Percentiles rank a stretch among this genome's conserved stretches.
Conservation (phyloP, 2,888 invertebrate genomes). For the Thymelicus acteon region DNA sequence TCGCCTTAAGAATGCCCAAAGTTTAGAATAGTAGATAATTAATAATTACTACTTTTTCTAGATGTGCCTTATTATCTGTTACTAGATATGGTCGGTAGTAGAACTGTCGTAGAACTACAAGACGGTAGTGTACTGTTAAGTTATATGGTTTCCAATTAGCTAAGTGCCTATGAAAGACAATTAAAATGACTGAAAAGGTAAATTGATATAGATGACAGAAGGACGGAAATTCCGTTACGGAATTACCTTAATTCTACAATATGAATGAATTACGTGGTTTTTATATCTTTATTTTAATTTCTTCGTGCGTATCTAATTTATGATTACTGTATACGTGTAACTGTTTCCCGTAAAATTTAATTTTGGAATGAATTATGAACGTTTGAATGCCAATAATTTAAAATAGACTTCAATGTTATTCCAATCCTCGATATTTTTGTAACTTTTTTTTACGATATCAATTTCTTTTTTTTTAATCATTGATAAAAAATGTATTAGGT, state of each 20-base stretch:
- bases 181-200: too few relatives aligned
- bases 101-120: not conserved
- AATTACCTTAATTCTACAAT: not conserved
- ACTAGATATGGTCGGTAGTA: slow-evolving; percentile 3
- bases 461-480: too few relatives aligned
- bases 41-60: slow-evolving; percentile 37
- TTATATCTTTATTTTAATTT: not conserved
- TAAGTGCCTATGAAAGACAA: slow-evolving; percentile 1
- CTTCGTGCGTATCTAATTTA: not conserved
- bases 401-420: too few relatives aligned
- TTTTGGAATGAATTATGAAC: not conserved
- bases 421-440: too few relatives aligned
- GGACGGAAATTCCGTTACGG: not conserved
- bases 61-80: slow-evolving; percentile 34
- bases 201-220: not conserved
- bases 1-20: slow-evolving; percentile 36
- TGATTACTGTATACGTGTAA: not conserved
- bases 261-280: not conserved
- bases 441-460: too few relatives aligned
- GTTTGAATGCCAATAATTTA: not conserved
- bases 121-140: not conserved
- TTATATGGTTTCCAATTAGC: slow-evolving; percentile 1
- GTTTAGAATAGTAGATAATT: slow-evolving; percentile 37
- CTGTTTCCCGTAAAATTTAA: not conserved
- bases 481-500: too few relatives aligned